Percentiles rank a stretch among this genome's conserved stretches.
Conservation (phyloP, 2,888 invertebrate species). For the Diarsia rubi region DNA sequence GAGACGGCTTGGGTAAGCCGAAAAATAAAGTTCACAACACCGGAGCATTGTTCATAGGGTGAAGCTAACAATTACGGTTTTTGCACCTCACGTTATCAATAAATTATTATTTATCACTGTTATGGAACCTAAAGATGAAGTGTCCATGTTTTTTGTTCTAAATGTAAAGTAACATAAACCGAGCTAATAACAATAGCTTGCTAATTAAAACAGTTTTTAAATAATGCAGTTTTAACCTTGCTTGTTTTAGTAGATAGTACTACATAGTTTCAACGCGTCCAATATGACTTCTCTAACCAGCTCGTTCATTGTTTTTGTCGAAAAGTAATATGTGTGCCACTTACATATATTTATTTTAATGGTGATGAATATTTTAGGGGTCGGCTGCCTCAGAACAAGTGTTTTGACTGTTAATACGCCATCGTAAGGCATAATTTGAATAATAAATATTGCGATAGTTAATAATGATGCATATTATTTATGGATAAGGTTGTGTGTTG, state of each 20-base stretch:
- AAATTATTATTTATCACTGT: constrained; percentile 16
- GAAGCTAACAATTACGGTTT: constrained; percentile 46
- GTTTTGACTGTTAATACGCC: constrained; percentile 25
- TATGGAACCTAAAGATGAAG: constrained; percentile 7
- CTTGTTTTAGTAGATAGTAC: constrained; percentile 14
- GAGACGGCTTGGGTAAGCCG: constrained; percentile 2
- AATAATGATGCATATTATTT: constrained; percentile 3
- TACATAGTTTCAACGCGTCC: constrained; percentile 14
- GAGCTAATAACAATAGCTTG: constrained; percentile 17
- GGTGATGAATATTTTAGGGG: constrained; percentile 41
- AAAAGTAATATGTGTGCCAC: constrained; percentile 34
- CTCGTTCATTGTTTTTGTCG: constrained; percentile 17
- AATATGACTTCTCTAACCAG: constrained; percentile 35
- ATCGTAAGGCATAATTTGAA: constrained; percentile 13
- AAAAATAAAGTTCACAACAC: constrained; percentile 30
- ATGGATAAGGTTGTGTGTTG: not conserved
- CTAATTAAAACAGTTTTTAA: constrained; percentile 43
- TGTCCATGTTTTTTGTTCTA: not conserved
- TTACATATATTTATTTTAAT: constrained; percentile 36
- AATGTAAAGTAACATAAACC: constrained; percentile 12
- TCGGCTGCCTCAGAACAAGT: constrained; percentile 24
- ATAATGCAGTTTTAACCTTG: constrained; percentile 50
- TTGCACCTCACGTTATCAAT: constrained; percentile 18
- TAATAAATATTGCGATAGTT: constrained; percentile 15
- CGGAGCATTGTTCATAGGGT: constrained; percentile 28